Evolutionary conservation across 2,797 vertebrate genomes (phyloP).

Genomic region (Neomorphus geoffroyi): DNA sequence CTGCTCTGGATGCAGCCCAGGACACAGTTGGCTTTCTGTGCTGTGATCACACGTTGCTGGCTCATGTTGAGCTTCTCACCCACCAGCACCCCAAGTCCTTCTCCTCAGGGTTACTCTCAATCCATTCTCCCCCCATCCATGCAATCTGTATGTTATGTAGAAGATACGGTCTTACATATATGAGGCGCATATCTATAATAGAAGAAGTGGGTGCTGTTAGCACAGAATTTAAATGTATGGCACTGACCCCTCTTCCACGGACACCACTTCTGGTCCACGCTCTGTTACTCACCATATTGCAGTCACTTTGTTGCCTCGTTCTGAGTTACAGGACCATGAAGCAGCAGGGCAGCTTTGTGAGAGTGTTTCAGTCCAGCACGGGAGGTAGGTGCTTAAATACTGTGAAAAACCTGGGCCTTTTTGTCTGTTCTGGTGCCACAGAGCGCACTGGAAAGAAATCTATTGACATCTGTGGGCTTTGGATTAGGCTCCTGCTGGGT

Average conservation of each 20-base stretch:
- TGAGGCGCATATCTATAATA: accelerated
- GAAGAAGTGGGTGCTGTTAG: neutral
- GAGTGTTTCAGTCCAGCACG: neutral
- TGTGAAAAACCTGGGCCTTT: neutral
- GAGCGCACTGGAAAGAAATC: neutral
- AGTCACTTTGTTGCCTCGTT: neutral
- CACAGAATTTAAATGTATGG: neutral
- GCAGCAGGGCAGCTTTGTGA: neutral
- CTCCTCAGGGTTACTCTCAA: too few relatives aligned
- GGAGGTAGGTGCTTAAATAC: neutral
- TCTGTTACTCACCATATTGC: accelerated
- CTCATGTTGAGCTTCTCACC: too few relatives aligned
- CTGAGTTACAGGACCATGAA: neutral
- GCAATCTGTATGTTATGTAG: neutral
- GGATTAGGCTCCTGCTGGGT: conserved; percentile 51
- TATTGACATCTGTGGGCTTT: conserved; percentile 43
- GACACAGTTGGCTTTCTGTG: too few relatives aligned
- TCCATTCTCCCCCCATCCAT: neutral
- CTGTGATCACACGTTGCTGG: too few relatives aligned
- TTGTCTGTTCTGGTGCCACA: neutral
- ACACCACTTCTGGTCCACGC: accelerated
- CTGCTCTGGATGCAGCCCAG: too few relatives aligned
- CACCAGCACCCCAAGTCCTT: too few relatives aligned
- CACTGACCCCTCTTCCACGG: accelerated
- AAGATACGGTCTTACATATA: neutral